Evolutionary conservation across 2,113 vertebrate genomes (phyloP), one percentile per base, ranked within the genome.

Genomic region (Misgurnus anguillicaudatus): DNA sequence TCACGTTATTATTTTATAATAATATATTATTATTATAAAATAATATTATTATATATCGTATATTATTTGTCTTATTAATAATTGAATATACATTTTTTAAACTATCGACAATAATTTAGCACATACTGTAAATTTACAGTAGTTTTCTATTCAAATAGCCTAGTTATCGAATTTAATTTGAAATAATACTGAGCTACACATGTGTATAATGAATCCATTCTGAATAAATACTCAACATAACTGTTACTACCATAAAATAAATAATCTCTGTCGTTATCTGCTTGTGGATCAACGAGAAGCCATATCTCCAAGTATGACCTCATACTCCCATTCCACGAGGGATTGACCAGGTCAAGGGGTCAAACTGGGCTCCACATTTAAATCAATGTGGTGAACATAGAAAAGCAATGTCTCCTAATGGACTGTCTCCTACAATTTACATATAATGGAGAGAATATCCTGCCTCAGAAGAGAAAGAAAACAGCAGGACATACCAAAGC

Each of bases 301-400:
- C 7, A n/a, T 21, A 69, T 81, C 64, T 75, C 69, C 4, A 4
- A n/a, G 63, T 55, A 78, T 84, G 82, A 84, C 69, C 81, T 84
- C 75, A 84, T 36, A 64, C 38, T 57, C 16, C 38, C 51, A 42
- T 75, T 63, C 36, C 9, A 7, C 38, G 55, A 69, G 68, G 68
- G 39, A 80, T 48, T 70, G 77, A 74, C 53, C 31, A 47, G 84
- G 84, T 82, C 84, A 82, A 9, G 65, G 57, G 74, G 84, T 82
- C 78, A 83, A 65, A 48, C 9, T 60, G 64, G 58, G 36, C 62
- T 63, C 63, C 68, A 80, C 19, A 65, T 78, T 70, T 31, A 39
- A 73, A 80, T 80, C 73, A 82, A 80, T 78, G 67, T 62, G 60
- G 45, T 48, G 9, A 48, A 73, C 47, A 72, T 41, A 10, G 70